Base-by-base conservation (phyloP, 2,888 invertebrate species). In the Scaptomyza caliginosa region DNA sequence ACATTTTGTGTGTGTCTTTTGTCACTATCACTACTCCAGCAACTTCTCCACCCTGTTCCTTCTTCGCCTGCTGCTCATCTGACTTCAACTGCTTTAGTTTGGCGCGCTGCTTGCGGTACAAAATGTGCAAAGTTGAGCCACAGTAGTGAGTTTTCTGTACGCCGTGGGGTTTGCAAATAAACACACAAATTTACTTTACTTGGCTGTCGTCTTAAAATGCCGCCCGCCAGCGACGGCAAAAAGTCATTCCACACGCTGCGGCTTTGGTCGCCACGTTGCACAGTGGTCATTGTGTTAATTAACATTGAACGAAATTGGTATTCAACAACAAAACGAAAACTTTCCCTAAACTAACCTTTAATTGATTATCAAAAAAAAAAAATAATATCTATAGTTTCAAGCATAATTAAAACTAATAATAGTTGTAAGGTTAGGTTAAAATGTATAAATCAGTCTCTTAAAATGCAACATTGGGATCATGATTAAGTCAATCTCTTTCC, bases 1-100 rank as follows among this genome's bases (percentile, higher is more conserved):
- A 87, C 89, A 89, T 87, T 90, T 85, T 85, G 75, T 79, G 77
- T 85, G 75, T 79, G 77, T 86, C 70, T 68, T 67, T 70, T 62
- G 66, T 73, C 54, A 77, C 70, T 70, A 67, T 70, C 74, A 64
- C 48, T 57, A 38, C 32, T 24, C 24, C 23, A 11, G 10, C 48
- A 13, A 6, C 42, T 11, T 11, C 6, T 3, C 21, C 28, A 3
- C 6, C 10, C 13, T 11, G 23, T 1, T 23, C 10, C n/a, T n/a
- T n/a, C n/a, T n/a, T n/a, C n/a, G n/a, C n/a, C n/a, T n/a, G n/a
- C n/a, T n/a, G n/a, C n/a, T n/a, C n/a, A n/a, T n/a, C 0, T 13
- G 7, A 13, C 30, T 34, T 17, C 50, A 60, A 56, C 71, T 65
- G 49, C 38, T 64, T 43, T 50, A 75, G 76, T 76, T 71, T 59